Evolutionary conservation across 1,140 invertebrate genomes (phyloP).

Genomic region (Nomia melanderi): DNA sequence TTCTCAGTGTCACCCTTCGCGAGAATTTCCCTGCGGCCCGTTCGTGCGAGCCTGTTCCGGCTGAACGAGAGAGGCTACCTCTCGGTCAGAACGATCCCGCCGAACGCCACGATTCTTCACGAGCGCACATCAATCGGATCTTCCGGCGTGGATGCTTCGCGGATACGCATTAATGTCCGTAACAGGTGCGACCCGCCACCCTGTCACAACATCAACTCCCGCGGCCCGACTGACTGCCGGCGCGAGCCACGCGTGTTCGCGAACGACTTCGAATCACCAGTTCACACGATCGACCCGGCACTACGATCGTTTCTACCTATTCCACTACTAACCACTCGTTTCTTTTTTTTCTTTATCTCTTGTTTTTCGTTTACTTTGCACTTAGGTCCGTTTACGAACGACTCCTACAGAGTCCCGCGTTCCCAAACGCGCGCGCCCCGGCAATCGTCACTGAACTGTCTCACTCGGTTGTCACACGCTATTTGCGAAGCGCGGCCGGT

Average conservation of each 20-base stretch:
- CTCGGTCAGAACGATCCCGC: slow-evolving; percentile 53
- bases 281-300: slow-evolving; percentile 25
- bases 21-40: slow-evolving; percentile 36
- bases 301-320: slow-evolving; percentile 16
- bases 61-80: slow-evolving; percentile 46
- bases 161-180: slow-evolving; percentile 24
- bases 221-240: slow-evolving; percentile 54
- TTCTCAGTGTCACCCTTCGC: slow-evolving; percentile 57
- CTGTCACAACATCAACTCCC: slow-evolving; percentile 45
- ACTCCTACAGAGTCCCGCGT: not conserved
- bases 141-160: slow-evolving; percentile 13
- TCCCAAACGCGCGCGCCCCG: not conserved
- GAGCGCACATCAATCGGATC: slow-evolving; percentile 48
- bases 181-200: slow-evolving; percentile 19
- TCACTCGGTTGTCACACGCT: slow-evolving; percentile 45
- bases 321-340: slow-evolving; percentile 25
- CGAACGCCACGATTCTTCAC: slow-evolving; percentile 50
- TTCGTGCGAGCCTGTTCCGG: slow-evolving; percentile 41
- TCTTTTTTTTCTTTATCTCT: not conserved
- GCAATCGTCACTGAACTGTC: slow-evolving; percentile 14
- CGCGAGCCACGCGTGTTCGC: slow-evolving; percentile 39
- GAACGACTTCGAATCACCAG: slow-evolving; percentile 23
- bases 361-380: too few species aligned
- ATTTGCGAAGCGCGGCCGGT: not conserved
- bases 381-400: not conserved